phyloP scores from a whole-genome alignment of 2,113 vertebrate genomes.

The Heterotis niloticus region DNA sequence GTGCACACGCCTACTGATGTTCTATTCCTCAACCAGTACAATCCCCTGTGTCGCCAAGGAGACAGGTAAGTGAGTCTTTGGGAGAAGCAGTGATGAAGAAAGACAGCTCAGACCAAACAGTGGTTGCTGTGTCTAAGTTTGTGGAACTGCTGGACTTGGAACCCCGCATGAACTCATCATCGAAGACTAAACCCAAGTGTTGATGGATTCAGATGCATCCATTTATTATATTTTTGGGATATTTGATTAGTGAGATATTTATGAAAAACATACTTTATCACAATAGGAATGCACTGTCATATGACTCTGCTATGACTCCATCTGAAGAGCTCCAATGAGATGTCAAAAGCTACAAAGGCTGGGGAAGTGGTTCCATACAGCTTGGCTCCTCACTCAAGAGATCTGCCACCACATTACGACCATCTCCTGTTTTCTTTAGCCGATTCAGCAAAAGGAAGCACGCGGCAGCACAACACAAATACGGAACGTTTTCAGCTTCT shows the following conservation, averaged over 20 bases:
- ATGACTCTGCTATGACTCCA: background rate
- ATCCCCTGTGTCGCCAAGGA: no score
- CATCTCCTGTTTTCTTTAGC: background rate
- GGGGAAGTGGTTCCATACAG: background rate
- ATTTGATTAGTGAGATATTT: slow-evolving; percentile 7
- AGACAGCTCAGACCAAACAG: no score
- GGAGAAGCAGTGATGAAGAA: background rate
- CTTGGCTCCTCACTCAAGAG: background rate
- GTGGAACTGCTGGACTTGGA: no score
- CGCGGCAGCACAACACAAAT: background rate
- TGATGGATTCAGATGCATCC: no score
- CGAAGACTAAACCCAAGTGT: no score
- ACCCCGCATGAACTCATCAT: no score
- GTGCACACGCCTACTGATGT: no score
- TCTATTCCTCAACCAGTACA: no score
- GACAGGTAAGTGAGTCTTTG: no score
- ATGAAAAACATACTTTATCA: background rate
- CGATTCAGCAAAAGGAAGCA: background rate
- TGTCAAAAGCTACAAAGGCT: background rate
- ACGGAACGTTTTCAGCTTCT: background rate
- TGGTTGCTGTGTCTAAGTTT: no score
- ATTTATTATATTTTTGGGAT: background rate
- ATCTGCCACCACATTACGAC: background rate
- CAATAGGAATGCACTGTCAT: background rate
- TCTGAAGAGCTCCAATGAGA: background rate